Percentiles rank a stretch among this genome's conserved stretches.
These are phyloP conservation scores for Manis pentadactyla DNA, from an alignment of 2,797 vertebrate species.

Conservation along the genomic window DNA sequence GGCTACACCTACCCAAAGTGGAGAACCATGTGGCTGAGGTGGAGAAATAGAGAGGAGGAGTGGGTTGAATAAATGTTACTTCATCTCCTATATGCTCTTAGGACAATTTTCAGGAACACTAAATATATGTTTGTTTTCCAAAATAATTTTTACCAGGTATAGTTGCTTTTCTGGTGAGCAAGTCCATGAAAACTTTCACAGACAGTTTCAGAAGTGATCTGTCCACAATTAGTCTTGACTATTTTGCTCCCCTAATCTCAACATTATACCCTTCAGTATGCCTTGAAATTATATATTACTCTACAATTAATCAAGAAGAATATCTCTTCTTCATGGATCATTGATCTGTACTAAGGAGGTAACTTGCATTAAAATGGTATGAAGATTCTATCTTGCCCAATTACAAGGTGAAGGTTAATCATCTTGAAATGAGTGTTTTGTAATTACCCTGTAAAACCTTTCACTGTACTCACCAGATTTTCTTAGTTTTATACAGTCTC, in stretches of 20 bases:
- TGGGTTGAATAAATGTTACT: not conserved
- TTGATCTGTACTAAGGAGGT: not conserved
- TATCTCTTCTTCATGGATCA: not conserved
- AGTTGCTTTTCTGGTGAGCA: not conserved
- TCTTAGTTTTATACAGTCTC: not conserved
- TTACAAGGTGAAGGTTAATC: not conserved
- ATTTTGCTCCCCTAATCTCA: not conserved
- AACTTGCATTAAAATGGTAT: not conserved
- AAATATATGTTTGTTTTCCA: not conserved
- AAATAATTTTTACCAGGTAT: not conserved
- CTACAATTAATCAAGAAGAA: not conserved
- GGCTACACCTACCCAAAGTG: not conserved
- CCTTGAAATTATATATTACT: not conserved
- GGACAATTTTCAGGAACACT: not conserved
- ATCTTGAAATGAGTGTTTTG: not conserved
- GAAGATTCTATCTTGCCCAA: not conserved
- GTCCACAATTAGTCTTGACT: not conserved
- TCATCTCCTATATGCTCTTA: not conserved
- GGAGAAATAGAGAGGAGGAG: not conserved
- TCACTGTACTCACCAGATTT: not conserved
- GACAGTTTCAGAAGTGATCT: not conserved
- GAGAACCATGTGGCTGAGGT: not conserved
- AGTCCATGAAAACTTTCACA: not conserved
- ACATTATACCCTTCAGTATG: not conserved
- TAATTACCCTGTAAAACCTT: not conserved